Conservation (phyloP, 2,888 invertebrate genomes). For the Globia sparganii region DNA sequence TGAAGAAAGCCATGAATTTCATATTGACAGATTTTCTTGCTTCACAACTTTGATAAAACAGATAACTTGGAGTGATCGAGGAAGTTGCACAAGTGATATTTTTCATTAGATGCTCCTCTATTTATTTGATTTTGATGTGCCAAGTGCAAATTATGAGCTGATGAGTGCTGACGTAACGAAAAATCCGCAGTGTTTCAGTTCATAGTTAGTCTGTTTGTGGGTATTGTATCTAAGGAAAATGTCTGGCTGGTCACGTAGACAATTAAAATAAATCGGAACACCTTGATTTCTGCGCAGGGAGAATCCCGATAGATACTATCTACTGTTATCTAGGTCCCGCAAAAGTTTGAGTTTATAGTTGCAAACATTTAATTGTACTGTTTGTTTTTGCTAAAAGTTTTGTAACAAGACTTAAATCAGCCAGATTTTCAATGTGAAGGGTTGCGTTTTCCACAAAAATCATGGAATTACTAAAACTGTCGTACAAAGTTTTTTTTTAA, state of each 20-base stretch:
- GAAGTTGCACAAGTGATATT: conserved; percentile 24
- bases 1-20: conserved; percentile 51
- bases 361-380: not conserved
- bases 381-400: not conserved
- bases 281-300: conserved; percentile 1
- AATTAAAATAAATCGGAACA: conserved; percentile 32
- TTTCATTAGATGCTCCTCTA: conserved; percentile 24
- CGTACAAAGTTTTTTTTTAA: not conserved
- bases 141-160: conserved; percentile 17
- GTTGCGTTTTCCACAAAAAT: not conserved
- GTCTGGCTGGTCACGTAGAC: conserved; percentile 34
- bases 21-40: conserved; percentile 28
- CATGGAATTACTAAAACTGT: not conserved
- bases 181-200: conserved; percentile 1
- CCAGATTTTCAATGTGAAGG: not conserved
- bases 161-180: conserved; percentile 26
- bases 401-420: not conserved
- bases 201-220: not conserved
- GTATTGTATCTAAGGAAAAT: conserved; percentile 36
- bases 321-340: conserved; percentile 2
- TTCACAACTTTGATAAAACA: conserved; percentile 1
- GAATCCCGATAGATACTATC: conserved; percentile 16
- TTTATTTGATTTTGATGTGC: conserved; percentile 40
- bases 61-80: conserved; percentile 14
- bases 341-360: not conserved